Evolutionary conservation across 2,113 vertebrate genomes (phyloP).

Genomic region (Neotragus moschatus): DNA sequence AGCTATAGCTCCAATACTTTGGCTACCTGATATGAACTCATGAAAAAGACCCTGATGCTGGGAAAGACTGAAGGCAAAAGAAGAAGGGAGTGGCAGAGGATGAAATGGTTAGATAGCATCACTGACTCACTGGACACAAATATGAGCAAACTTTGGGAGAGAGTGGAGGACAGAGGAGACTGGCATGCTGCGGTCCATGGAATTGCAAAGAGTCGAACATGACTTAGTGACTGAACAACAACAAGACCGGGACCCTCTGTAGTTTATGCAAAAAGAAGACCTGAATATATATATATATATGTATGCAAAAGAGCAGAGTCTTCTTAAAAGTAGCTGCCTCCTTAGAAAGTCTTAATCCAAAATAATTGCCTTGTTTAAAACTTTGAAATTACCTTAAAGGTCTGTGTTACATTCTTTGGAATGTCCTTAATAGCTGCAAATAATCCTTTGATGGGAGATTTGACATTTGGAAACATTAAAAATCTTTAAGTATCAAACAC

Average conservation of each 20-base stretch:
- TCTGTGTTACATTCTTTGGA: background rate
- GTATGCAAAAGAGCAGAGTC: background rate
- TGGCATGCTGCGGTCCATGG: background rate
- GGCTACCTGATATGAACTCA: background rate
- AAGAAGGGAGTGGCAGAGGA: background rate
- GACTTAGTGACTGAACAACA: background rate
- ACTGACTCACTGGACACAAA: background rate
- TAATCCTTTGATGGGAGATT: conserved; percentile 36
- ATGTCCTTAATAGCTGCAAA: conserved; percentile 4
- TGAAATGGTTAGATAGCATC: background rate
- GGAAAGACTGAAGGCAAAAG: background rate
- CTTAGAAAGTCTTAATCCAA: background rate
- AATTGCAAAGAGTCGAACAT: background rate
- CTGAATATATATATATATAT: background rate
- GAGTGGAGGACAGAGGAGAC: background rate
- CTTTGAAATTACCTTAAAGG: background rate
- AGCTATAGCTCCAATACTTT: background rate
- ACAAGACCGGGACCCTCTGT: background rate
- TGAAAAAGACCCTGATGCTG: background rate
- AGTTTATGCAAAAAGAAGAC: too few species aligned
- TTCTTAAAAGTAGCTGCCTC: background rate
- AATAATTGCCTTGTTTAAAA: background rate
- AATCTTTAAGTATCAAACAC: conserved; percentile 38
- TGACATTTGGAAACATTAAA: conserved; percentile 61
- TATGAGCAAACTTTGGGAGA: background rate